Percentiles rank a stretch among this genome's conserved stretches.
These are phyloP conservation scores for Peromyscus melanophrys DNA, from an alignment of 2,797 vertebrate genomes.

Conservation along the genomic window DNA sequence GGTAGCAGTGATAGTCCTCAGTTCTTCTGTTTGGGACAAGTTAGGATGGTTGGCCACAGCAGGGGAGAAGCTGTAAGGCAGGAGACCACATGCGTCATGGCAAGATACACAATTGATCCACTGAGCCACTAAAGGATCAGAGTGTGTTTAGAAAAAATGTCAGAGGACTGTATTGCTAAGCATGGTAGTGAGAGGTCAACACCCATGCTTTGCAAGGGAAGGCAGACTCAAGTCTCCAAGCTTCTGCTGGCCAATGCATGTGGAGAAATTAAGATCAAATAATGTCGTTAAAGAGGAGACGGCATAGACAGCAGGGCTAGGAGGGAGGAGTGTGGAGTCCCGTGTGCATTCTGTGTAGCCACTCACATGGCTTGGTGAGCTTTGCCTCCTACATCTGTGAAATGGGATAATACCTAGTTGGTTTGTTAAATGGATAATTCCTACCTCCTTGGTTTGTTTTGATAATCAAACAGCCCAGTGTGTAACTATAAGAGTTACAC, in stretches of 20 bases:
- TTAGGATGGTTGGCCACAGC: not conserved
- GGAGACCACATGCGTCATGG: not conserved
- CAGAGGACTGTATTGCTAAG: not conserved
- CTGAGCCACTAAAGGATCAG: not conserved
- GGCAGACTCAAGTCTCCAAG: not conserved
- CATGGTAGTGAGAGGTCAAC: not conserved
- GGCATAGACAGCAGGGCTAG: not conserved
- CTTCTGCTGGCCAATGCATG: not conserved
- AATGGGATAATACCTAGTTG: conserved; percentile 72
- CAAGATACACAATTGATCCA: not conserved
- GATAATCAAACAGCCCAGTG: conserved; percentile 78
- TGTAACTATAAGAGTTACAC: not conserved
- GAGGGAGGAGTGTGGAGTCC: not conserved
- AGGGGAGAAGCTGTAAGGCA: not conserved
- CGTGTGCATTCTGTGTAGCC: not conserved
- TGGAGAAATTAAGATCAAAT: not conserved
- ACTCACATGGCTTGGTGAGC: conserved; percentile 1
- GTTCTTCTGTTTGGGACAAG: conserved; percentile 9
- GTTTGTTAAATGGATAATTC: conserved; percentile 60
- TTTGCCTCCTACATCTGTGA: conserved; percentile 72
- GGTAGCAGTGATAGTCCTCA: not conserved
- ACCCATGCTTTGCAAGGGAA: not conserved
- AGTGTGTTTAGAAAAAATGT: not conserved
- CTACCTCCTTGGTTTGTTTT: conserved; percentile 78
- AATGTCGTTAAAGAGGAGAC: not conserved